phyloP scores from a whole-genome alignment of 2,113 vertebrate species.

The Mixornis gularis region DNA sequence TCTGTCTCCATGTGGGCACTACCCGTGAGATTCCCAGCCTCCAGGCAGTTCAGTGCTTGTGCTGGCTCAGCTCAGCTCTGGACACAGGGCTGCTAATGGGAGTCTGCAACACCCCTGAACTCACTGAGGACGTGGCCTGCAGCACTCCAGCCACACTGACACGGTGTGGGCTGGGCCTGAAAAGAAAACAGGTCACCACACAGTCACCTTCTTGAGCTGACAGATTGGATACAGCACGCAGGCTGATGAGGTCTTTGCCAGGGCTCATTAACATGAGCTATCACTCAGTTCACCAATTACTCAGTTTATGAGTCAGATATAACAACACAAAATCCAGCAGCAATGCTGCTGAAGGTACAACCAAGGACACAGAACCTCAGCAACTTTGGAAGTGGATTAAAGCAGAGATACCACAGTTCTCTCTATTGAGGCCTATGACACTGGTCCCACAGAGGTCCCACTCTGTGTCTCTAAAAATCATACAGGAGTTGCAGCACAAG shows the following conservation, averaged over 20 bases:
- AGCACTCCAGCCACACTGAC: neutral
- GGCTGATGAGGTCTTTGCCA: neutral
- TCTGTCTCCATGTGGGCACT: neutral
- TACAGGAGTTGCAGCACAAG: neutral
- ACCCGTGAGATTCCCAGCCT: neutral
- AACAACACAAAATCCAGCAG: neutral
- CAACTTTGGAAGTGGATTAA: neutral
- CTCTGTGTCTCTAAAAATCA: neutral
- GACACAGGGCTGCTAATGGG: neutral
- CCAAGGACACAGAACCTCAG: neutral
- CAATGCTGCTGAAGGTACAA: neutral
- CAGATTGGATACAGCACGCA: neutral
- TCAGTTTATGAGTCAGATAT: neutral
- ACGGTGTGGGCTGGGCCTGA: rapidly evolving
- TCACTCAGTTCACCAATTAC: neutral
- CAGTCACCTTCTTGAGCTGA: neutral
- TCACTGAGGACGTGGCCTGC: rapidly evolving
- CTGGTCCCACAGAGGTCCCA: neutral
- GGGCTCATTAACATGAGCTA: neutral
- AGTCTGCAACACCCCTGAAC: neutral
- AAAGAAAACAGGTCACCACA: neutral
- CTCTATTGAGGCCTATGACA: neutral
- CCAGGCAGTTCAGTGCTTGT: neutral
- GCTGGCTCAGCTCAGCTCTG: neutral
- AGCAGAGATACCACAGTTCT: neutral